Evolutionary conservation across 2,797 vertebrate species (phyloP), one percentile per base, ranked within the genome.

Genomic region (Spondyliosoma cantharus): DNA sequence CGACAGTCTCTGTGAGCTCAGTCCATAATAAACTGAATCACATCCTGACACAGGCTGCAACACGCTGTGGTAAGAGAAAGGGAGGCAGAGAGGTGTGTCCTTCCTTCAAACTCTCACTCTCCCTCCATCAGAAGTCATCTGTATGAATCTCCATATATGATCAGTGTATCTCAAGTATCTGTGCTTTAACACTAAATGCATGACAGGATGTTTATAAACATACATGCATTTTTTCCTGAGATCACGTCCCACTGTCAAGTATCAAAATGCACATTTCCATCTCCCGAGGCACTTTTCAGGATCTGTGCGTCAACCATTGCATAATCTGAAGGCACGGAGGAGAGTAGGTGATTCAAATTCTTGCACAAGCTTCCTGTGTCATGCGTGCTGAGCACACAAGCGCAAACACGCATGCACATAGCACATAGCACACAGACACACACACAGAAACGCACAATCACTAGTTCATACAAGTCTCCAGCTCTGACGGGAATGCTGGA

Each of bases 21-120:
- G 61, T 53, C 45, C 15, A 66, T 86, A 54, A 80, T 74, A 68
- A 78, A 78, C 22, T 53, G 72, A 71, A 75, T 74, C 19, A 43
- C 22, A 71, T 86, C 52, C 67, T 43, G 72, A 13, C 63, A 68
- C 93, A 92, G 43, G 93, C 87, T 90, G 64, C 32, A 83, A 88
- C 93, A 85, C 64, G 93, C 72, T 82, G 59, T 32, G 29, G 20
- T 37, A 59, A 43, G 24, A 80, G 53, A 59, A 57, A 71, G 27
- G 12, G 50, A 70, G 59, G 59, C 20, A 32, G 60, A 85, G 91
- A 86, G 89, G 86, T 54, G 89, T 88, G 85, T 80, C 80, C 25
- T 59, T 59, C 52, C 1, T 32, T 25, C 8, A 24, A 49, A 25
- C 25, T 63, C 32, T 32, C 20, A 13, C 50, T 49, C 72, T 57